Evolutionary conservation across 2,113 vertebrate genomes (phyloP), one percentile per base, ranked within the genome.

Genomic region (Phalacrocorax pelagicus): DNA sequence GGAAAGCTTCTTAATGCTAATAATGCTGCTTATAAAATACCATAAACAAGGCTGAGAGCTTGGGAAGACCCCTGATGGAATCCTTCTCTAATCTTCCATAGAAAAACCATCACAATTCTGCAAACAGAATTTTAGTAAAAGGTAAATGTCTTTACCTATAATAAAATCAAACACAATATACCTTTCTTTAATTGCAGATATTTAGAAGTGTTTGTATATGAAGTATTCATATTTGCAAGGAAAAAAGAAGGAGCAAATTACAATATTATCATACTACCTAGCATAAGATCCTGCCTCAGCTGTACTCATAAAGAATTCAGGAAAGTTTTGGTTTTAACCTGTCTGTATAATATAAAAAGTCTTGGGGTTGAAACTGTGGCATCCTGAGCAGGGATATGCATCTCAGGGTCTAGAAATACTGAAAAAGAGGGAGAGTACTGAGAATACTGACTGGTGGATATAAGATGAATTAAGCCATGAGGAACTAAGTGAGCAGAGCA

Each of bases 11-110:
- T 59, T 58, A 77, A 66, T 3, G 9, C 23, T 91, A 94, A 87
- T 94, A 96, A 83, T 46, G 13, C 13, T 92, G 38, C 42, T 95
- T 87, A 66, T 86, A 92, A 96, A 51, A 55, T 22, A 38, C 46
- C 58, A 77, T 89, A 83, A 96, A 80, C 75, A 61, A 88, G 27
- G 14, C 71, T 74, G 46, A 75, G 83, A 85, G 65, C 47, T 44
- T 57, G 15, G 27, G 49, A 97, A n/a, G 21, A 94, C 52, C 21
- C 52, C 69, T 93, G 69, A 90, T 62, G n/a, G 96, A 69, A 38
- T 73, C 62, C 29, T 82, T 47, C 20, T 88, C 15, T 93, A 72
- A 86, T 92, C 16, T 95, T 63, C 80, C 69, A 17, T 54, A 79
- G 38, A 21, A 44, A 69, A 75, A 38, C 38, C 38, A 38, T 66